These are phyloP conservation scores for Eupeodes latifasciatus DNA, from an alignment of 2,888 invertebrate species.

Conservation along the genomic window DNA sequence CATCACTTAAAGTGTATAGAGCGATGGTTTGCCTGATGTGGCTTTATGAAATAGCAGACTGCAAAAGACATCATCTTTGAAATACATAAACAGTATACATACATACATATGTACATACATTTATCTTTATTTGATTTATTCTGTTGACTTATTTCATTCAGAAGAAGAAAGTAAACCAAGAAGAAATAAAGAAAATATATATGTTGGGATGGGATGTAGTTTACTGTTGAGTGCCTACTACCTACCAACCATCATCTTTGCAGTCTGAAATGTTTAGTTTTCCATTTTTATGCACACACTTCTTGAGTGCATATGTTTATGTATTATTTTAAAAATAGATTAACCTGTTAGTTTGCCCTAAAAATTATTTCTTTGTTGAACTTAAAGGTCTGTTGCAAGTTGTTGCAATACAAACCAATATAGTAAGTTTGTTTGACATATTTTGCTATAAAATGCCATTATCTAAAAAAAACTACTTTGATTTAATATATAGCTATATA, in stretches of 20 bases:
- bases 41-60: conserved; percentile 8
- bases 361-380: conserved; percentile 25
- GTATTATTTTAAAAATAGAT: conserved; percentile 65
- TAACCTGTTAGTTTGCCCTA: conserved; percentile 68
- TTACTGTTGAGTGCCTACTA: no score
- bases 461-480: no score
- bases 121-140: conserved; percentile 45
- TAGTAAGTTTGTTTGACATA: no score
- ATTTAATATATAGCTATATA: no score
- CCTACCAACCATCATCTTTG: neutral
- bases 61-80: conserved; percentile 24
- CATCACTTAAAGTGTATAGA: conserved; percentile 2
- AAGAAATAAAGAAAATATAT: conserved; percentile 45
- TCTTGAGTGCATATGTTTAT: conserved; percentile 18
- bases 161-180: conserved; percentile 17
- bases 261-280: conserved; percentile 46
- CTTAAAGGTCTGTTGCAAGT: neutral
- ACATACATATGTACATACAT: neutral
- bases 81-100: neutral
- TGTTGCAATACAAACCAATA: neutral
- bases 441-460: no score
- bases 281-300: conserved; percentile 51
- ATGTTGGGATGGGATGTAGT: conserved; percentile 31
- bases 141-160: conserved; percentile 61
- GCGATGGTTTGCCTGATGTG: conserved; percentile 12